A percentile compares a stretch with the other conserved stretches of the same genome.
These are phyloP conservation scores for Dicerorhinus sumatrensis DNA, from an alignment of 2,113 vertebrate species.

Conservation along the genomic window DNA sequence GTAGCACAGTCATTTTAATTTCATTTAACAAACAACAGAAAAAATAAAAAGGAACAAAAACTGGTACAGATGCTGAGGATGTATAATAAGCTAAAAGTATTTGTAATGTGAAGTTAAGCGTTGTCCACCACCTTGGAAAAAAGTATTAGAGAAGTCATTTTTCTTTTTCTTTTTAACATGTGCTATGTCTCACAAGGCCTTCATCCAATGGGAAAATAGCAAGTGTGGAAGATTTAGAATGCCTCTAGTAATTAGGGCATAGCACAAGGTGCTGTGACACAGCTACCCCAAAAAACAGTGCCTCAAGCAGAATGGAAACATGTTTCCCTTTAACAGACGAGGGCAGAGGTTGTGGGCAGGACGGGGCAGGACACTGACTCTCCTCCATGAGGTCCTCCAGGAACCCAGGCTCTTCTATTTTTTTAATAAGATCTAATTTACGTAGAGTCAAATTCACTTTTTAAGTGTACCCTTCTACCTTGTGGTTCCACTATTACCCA, in stretches of 20 bases:
- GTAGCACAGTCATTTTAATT: background rate
- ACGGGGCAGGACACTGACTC: background rate
- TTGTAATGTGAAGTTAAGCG: background rate
- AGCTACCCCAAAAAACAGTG: background rate
- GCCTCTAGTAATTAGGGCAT: background rate
- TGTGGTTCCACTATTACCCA: background rate
- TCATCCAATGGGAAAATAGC: background rate
- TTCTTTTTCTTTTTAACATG: background rate
- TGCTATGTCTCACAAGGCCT: background rate
- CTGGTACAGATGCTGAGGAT: background rate
- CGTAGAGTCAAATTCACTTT: background rate
- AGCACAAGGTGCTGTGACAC: background rate
- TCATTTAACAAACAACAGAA: background rate
- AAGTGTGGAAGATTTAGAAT: background rate
- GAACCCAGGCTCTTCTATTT: background rate
- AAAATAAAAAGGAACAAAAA: background rate
- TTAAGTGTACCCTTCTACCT: background rate
- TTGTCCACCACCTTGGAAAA: background rate
- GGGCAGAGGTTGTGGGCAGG: background rate
- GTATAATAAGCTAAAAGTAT: background rate
- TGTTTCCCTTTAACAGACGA: background rate
- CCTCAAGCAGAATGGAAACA: background rate
- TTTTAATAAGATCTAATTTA: background rate
- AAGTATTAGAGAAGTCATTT: background rate
- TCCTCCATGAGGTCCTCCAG: background rate